Evolutionary conservation across 2,888 invertebrate species (phyloP), one percentile per base, ranked within the genome.

Genomic region (Endotricha flammealis): DNA sequence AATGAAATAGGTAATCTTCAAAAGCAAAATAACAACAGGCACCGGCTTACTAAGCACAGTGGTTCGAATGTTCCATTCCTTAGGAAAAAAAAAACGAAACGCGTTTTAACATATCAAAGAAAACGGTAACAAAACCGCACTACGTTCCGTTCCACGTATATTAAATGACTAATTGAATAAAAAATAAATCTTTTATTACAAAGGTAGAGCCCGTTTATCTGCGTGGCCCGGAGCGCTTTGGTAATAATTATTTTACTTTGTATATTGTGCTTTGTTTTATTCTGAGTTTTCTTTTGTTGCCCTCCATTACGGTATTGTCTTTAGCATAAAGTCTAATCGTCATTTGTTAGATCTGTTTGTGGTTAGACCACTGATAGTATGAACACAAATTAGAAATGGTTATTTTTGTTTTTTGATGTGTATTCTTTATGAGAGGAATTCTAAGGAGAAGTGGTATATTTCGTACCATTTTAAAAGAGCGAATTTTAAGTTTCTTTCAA

Each of bases 181-280:
- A 74, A 70, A 72, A 60, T 48, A 59, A 53, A 58, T 61, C 50
- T 61, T 64, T 66, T 58, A 62, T 57, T 56, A 66, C 64, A 75
- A 75, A 74, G 73, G 64, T 58, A 47, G 40, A 33, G 52, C 39
- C 52, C 51, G 61, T 53, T 63, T 67, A 70, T 65, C 67, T 59
- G 13, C 49, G 38, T 44, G 49, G 71, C 72, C 72, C 45, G 56
- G 56, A 76, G 77, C 53, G 45, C 47, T 54, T 55, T 48, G 61
- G 61, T 78, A 77, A 78, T 80, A 76, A 80, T 79, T 72, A 62
- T 80, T 73, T 69, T 59, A 71, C 79, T 80, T 77, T 80, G 76
- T 71, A 57, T 57, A 56, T 56, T 53, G 41, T 43, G 51, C 63
- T 68, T 65, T 70, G 70, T 72, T 68, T 53, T 55, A 41, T 44